A percentile compares a stretch with the other conserved stretches of the same genome.
Conservation (phyloP, 1,140 invertebrate species). For the Carcinoscorpius rotundicauda region DNA sequence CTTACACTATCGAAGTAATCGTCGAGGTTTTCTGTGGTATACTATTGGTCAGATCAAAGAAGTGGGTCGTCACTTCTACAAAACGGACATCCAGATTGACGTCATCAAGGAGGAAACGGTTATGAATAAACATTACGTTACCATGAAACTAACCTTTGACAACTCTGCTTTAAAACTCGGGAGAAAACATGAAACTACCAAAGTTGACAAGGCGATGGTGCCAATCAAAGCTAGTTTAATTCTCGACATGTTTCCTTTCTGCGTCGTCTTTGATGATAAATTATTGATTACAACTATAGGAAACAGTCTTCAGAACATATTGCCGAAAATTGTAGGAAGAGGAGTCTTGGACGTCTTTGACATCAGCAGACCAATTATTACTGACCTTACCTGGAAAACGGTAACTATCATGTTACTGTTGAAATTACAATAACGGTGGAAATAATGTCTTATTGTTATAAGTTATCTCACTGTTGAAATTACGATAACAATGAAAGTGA, state of each 20-base stretch:
- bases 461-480: not conserved
- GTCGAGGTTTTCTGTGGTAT: slow-evolving; percentile 87
- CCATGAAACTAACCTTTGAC: slow-evolving; percentile 86
- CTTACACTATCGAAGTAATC: slow-evolving; percentile 82
- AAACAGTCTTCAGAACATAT: slow-evolving; percentile 60
- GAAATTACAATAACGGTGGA: no score
- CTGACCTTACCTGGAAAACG: slow-evolving; percentile 79
- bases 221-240: slow-evolving; percentile 43
- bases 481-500: not conserved
- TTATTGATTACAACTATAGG: slow-evolving; percentile 83
- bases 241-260: slow-evolving; percentile 96
- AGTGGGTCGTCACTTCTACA: slow-evolving; percentile 81
- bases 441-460: no score
- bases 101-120: slow-evolving; percentile 70
- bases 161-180: slow-evolving; percentile 54
- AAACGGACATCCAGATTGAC: slow-evolving; percentile 84
- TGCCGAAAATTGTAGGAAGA: slow-evolving; percentile 32
- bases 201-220: slow-evolving; percentile 29
- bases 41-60: slow-evolving; percentile 86
- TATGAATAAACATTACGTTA: slow-evolving; percentile 81
- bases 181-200: no score
- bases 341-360: slow-evolving; percentile 78
- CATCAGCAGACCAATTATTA: slow-evolving; percentile 72
- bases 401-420: slow-evolving; percentile 44
- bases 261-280: slow-evolving; percentile 87